Percentiles rank a stretch among this genome's conserved stretches.
Conservation (phyloP, 2,113 vertebrate genomes). For the Heteronetta atricapilla region DNA sequence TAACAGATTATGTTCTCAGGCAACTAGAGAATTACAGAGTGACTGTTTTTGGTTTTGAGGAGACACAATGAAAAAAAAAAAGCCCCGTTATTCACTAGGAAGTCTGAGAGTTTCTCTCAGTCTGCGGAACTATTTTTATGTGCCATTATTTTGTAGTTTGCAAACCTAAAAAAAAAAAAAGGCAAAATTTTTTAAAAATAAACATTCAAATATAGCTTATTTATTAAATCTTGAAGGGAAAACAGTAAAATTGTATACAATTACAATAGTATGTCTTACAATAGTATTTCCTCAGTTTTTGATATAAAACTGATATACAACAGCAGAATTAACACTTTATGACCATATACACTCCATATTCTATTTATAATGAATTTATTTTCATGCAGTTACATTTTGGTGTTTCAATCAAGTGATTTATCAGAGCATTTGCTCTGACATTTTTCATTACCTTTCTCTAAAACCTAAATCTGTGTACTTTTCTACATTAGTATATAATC, state of each 20-base stretch:
- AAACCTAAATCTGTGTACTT: not conserved
- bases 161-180: not conserved
- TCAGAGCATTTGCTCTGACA: not conserved
- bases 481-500: not conserved
- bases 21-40: not conserved
- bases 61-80: accelerated
- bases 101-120: not conserved
- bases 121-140: not conserved
- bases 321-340: not conserved
- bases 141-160: not conserved
- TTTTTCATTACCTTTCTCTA: constrained; percentile 28
- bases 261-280: not conserved
- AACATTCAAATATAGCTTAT: not conserved
- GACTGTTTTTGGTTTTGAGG: not conserved
- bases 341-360: not conserved
- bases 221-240: not conserved
- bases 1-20: not conserved
- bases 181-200: not conserved
- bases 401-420: not conserved
- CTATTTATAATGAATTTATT: not conserved
- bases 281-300: not conserved
- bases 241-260: not conserved
- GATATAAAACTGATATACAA: not conserved
- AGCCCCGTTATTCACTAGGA: not conserved
- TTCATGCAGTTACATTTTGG: not conserved